Evolutionary conservation across 2,113 vertebrate genomes (phyloP), one percentile per base, ranked within the genome.

Genomic region (Mirounga angustirostris): DNA sequence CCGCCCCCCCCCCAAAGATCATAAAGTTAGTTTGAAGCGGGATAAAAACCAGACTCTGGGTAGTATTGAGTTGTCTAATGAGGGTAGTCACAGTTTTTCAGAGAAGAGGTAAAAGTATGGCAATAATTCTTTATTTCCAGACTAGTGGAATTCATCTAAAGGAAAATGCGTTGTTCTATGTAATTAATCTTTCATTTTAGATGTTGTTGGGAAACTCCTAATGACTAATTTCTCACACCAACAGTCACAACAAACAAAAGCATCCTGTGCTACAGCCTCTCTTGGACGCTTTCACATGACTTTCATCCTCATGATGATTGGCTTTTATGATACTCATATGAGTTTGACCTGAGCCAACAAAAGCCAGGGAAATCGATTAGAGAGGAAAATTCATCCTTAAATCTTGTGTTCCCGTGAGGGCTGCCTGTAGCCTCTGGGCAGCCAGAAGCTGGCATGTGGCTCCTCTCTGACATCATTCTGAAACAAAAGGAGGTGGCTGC

Each of bases 321-420:
- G 56, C 74, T 81, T 92, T 82, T 95, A 95, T 91, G 56, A 93
- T 93, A 96, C n/a, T 97, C 79, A 59, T 87, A 94, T 91, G 67
- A 65, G 40, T 81, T 94, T 97, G 59, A 95, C 95, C 95, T 95
- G 91, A 81, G 56, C n/a, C 96, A 81, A 86, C 71, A 94, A 95
- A 98, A 97, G 94, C 33, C 8, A 54, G 24, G 15, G 65, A 89
- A 67, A 89, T 96, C 10, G 14, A 96, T 97, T 97, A 50, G 43
- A 50, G 65, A 93, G 43, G 97, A 98, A 98, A 97, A 71, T 96
- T 90, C 86, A 95, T 19, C 22, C 95, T 97, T 67, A 83, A 65
- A 85, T 46, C 97, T 96, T 59, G 14, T 2, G 59, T 95, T 96
- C 85, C 89, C 21, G 3, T 56, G 18, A 24, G 61, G 43, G 80